Evolutionary conservation across 2,888 invertebrate species (phyloP).

Genomic region (Plebejus argus): DNA sequence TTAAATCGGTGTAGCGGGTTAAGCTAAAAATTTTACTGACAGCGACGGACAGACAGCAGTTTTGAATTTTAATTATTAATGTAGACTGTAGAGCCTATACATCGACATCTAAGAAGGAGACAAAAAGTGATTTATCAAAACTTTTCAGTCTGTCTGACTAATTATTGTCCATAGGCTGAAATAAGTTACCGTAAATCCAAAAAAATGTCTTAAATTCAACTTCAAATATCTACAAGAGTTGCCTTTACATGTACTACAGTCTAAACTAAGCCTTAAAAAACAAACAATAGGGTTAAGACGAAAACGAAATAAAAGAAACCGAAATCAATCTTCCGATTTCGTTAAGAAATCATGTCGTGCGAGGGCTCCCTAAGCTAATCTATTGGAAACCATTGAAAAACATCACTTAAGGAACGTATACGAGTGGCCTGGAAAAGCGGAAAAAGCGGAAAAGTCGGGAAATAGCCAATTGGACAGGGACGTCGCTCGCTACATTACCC

Average conservation of each 20-base stretch:
- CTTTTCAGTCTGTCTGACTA: too few species aligned
- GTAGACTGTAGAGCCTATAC: too few species aligned
- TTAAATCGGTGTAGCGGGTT: neutral
- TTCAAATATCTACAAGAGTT: too few species aligned
- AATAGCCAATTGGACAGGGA: constrained; percentile 72
- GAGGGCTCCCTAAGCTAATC: constrained; percentile 52
- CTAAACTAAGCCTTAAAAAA: constrained; percentile 35
- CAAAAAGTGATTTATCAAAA: too few species aligned
- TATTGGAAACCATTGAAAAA: constrained; percentile 65
- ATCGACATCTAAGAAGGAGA: too few species aligned
- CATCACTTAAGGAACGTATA: constrained; percentile 63
- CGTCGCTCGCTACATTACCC: constrained; percentile 70
- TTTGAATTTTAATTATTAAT: too few species aligned
- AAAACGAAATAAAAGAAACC: constrained; percentile 19
- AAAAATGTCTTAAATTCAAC: neutral
- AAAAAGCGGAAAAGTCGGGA: constrained; percentile 51
- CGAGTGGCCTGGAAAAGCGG: constrained; percentile 49
- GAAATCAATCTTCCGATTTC: constrained; percentile 31
- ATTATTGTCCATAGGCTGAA: too few species aligned
- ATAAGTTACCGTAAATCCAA: too few species aligned
- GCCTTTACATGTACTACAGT: neutral
- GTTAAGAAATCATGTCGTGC: constrained; percentile 30
- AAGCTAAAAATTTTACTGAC: neutral
- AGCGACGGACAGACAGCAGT: too few species aligned
- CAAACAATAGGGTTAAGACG: constrained; percentile 44